phyloP scores from a whole-genome alignment of 2,113 vertebrate genomes.

The Lophura nycthemera region DNA sequence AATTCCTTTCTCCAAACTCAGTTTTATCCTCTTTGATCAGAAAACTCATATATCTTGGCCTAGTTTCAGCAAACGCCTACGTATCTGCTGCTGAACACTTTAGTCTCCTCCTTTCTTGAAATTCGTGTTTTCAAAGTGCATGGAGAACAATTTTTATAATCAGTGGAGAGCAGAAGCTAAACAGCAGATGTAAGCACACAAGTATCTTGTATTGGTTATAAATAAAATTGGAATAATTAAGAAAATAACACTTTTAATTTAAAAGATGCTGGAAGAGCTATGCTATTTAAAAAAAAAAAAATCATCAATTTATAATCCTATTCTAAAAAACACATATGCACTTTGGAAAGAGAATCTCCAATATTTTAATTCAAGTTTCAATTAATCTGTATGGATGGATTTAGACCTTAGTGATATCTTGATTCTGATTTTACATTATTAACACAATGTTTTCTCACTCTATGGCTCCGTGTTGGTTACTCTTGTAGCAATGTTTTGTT shows the following conservation, averaged over 20 bases:
- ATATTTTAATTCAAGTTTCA: background rate
- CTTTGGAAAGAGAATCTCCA: background rate
- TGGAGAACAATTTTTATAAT: background rate
- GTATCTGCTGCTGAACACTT: conserved; percentile 2
- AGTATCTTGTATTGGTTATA: background rate
- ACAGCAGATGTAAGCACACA: conserved; percentile 5
- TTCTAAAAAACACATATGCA: background rate
- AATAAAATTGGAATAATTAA: conserved; percentile 26
- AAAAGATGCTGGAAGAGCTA: background rate
- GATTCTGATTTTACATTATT: background rate
- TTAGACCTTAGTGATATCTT: background rate
- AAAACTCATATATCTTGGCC: background rate
- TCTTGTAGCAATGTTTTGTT: background rate
- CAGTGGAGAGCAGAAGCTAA: conserved; percentile 2
- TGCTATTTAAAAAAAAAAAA: background rate
- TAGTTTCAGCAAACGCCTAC: conserved; percentile 17
- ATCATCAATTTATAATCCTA: background rate
- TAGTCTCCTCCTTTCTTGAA: conserved; percentile 18
- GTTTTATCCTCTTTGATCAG: conserved; percentile 25
- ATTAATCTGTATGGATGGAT: background rate
- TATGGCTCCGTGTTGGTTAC: background rate
- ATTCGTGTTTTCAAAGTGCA: background rate
- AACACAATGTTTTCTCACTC: background rate
- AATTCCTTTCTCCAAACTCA: background rate
- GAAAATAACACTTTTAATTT: background rate